Conservation (phyloP, 1,140 invertebrate species). For the Caenorhabditis brenneri region DNA sequence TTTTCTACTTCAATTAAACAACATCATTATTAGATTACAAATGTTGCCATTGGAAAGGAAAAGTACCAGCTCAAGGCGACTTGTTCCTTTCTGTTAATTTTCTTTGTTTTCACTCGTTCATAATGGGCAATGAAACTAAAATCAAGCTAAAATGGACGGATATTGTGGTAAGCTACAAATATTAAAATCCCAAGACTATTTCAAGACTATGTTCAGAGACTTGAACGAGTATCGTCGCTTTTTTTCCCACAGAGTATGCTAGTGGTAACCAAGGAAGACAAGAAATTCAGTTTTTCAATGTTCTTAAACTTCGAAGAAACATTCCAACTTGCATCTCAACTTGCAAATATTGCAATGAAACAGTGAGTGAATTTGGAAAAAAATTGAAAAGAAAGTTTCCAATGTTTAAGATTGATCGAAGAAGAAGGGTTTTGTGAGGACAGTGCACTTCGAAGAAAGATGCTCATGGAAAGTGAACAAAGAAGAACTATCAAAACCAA, state of each 20-base stretch:
- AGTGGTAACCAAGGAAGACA: slow-evolving; percentile 80
- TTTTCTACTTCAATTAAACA: background rate
- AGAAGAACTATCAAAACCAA: slow-evolving; percentile 58
- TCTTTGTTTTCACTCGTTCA: slow-evolving; percentile 92
- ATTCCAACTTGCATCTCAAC: slow-evolving; percentile 87
- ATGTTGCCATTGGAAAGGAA: slow-evolving; percentile 88
- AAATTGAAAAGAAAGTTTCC: no score
- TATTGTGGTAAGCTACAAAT: slow-evolving; percentile 72
- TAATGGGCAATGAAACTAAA: slow-evolving; percentile 87
- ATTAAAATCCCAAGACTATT: background rate
- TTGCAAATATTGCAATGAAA: slow-evolving; percentile 95
- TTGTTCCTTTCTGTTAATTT: slow-evolving; percentile 93
- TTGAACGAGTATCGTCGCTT: slow-evolving; percentile 73
- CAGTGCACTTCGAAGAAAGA: slow-evolving; percentile 81
- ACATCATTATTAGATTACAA: slow-evolving; percentile 73
- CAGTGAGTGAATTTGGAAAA: no score
- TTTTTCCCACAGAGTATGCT: slow-evolving; percentile 84
- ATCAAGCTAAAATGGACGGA: slow-evolving; percentile 80
- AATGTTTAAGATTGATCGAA: slow-evolving; percentile 78
- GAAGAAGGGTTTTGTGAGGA: slow-evolving; percentile 87
- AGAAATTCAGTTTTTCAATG: slow-evolving; percentile 80
- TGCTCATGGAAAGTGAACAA: slow-evolving; percentile 75
- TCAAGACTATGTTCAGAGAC: slow-evolving; percentile 62
- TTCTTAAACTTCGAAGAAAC: slow-evolving; percentile 87
- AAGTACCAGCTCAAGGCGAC: slow-evolving; percentile 90